Evolutionary conservation across 1,140 invertebrate species (phyloP), one percentile per base, ranked within the genome.

Genomic region (Drosophila grimshawi): DNA sequence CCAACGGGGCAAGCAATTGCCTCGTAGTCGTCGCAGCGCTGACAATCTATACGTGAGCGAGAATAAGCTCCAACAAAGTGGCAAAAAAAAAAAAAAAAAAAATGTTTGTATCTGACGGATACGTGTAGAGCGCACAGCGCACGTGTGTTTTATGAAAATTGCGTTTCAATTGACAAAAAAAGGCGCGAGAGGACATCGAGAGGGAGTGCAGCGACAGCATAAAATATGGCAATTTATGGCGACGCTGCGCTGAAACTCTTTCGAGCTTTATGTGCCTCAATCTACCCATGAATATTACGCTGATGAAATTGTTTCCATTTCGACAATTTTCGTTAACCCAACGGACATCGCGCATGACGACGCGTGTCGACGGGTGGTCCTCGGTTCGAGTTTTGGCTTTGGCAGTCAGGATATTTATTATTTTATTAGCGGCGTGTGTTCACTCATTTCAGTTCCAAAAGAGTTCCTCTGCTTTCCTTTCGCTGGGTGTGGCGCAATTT

Each of bases 71-170:
- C 49, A 75, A 45, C 69, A 55, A 74, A 69, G 52, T 66, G 76
- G 55, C 3, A 11, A 11, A 59, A 19, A 64, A 76, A 51, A 43
- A 76, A 51, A 43, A n/a, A 8, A 3, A 2, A 43, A 69, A 32
- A n/a, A 29, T 49, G 66, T 62, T 45, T 57, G 81, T 73, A 73
- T 76, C 78, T 73, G 61, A 66, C 60, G 64, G 73, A 73, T 80
- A 72, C 63, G 49, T 55, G 66, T 48, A 60, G 67, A 57, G 57
- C 61, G 32, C 59, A 30, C 37, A 10, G 11, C 10, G 45, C 69
- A 89, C 85, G 86, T 85, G 80, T 88, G 85, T 80, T 88, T 88
- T 89, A 88, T 89, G 86, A 85, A 88, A 88, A 88, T 88, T 88
- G 85, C 85, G 80, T 90, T 89, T 85, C 80, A 85, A 90, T 88